These are phyloP conservation scores for Leistus spinibarbis DNA, from an alignment of 2,888 invertebrate genomes.

Conservation along the genomic window DNA sequence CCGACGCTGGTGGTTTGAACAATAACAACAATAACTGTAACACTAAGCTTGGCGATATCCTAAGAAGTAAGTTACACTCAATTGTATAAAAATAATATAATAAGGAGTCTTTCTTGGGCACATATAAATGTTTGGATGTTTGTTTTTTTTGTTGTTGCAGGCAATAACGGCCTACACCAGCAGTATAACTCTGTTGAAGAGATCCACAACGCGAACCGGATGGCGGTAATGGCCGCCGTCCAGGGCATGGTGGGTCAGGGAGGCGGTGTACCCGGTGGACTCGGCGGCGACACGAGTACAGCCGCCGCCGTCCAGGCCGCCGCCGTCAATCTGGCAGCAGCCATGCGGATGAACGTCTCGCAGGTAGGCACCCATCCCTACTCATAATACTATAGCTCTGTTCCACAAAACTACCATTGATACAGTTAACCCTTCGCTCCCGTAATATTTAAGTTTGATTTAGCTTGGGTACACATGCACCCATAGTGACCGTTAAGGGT, in stretches of 20 bases:
- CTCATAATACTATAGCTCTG: neutral
- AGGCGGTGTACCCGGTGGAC: slow-evolving; percentile 64
- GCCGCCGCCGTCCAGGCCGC: slow-evolving; percentile 73
- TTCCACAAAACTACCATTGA: neutral
- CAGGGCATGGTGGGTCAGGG: slow-evolving; percentile 67
- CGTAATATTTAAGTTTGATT: too few species aligned
- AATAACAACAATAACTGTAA: slow-evolving; percentile 73
- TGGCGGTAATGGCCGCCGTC: slow-evolving; percentile 73
- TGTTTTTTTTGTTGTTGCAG: slow-evolving; percentile 43
- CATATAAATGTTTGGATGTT: too few species aligned
- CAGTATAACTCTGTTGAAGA: slow-evolving; percentile 67
- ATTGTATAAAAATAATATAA: neutral
- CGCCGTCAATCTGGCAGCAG: slow-evolving; percentile 75
- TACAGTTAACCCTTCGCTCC: neutral
- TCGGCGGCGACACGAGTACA: slow-evolving; percentile 59
- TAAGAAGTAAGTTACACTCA: slow-evolving; percentile 53
- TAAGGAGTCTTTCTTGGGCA: neutral
- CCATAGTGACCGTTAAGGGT: too few species aligned
- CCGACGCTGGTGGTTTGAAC: slow-evolving; percentile 74
- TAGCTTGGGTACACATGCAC: too few species aligned
- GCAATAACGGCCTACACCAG: slow-evolving; percentile 66
- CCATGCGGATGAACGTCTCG: slow-evolving; percentile 69
- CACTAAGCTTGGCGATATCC: slow-evolving; percentile 61
- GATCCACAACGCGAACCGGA: slow-evolving; percentile 64
- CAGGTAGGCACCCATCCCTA: slow-evolving; percentile 48